Evolutionary conservation across 1,140 invertebrate genomes (phyloP), one percentile per base, ranked within the genome.

Genomic region (Zaprionus camerounensis): DNA sequence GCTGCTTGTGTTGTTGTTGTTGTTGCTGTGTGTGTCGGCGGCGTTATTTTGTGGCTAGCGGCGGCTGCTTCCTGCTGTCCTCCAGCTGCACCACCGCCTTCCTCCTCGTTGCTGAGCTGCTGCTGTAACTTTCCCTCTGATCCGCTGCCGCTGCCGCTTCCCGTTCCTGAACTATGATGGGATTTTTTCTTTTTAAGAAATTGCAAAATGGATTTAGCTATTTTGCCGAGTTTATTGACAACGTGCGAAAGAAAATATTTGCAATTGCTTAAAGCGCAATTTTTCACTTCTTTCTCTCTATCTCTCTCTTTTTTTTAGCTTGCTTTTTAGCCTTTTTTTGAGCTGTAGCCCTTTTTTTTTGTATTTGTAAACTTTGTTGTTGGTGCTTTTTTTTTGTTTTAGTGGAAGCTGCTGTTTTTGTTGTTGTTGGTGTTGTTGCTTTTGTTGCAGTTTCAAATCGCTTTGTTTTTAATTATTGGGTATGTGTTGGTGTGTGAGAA

Each of bases 141-240:
- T 71, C 73, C 73, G 36, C 73, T 76, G 73, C 73, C 73, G 59
- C 77, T 73, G 70, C 79, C 74, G 64, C 76, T 70, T 57, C 34
- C 76, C 76, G 73, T 73, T 62, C 69, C 63, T 53, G 91, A 91
- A 87, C 79, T 92, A 80, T 91, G 91, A 88, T 86, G 86, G 58
- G 91, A 91, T 80, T 92, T 92, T 88, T 92, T 92, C 86, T 92
- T 92, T 92, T 92, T 92, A 22, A 92, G 80, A 80, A 92, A 92
- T 83, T 92, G 91, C 75, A 92, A 92, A 91, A 92, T 92, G 83
- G 91, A 91, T 80, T 92, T 92, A 91, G 91, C 91, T 92, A 92
- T 92, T 92, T 92, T 92, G 91, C 67, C 79, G 91, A 91, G 70
- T 80, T 92, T 82, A 81, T 71, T 56, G 28, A 73, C 64, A 80